Conservation (phyloP, 1,140 invertebrate species). For the Diabrotica undecimpunctata region DNA sequence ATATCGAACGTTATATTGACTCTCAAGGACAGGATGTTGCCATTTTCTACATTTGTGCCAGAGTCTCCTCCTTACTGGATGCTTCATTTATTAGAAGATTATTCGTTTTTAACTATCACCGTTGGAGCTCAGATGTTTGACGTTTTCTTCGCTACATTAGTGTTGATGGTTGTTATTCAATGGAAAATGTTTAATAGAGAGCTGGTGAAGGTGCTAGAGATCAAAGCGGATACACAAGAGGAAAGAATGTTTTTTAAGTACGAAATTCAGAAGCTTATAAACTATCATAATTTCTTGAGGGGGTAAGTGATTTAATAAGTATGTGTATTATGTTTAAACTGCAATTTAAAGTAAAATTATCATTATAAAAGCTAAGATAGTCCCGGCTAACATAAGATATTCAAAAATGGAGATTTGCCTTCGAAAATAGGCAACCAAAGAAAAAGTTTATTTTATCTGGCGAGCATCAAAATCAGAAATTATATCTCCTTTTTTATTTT, state of each 20-base stretch:
- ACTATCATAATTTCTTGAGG: constrained; percentile 7
- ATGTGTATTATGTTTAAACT: too few species aligned
- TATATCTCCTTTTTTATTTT: too few species aligned
- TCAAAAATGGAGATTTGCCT: too few species aligned
- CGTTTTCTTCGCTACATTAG: neutral
- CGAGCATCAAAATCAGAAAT: too few species aligned
- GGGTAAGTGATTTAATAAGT: constrained; percentile 4
- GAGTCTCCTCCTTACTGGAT: neutral
- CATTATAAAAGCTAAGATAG: too few species aligned
- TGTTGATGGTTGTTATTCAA: neutral
- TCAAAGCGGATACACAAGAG: neutral
- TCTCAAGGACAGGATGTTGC: too few species aligned
- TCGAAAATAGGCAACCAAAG: too few species aligned
- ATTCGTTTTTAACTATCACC: neutral
- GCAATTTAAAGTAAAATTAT: too few species aligned
- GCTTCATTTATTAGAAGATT: neutral
- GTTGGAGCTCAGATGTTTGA: neutral
- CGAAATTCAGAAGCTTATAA: neutral
- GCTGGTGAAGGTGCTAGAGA: neutral
- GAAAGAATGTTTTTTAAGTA: neutral
- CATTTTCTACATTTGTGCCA: neutral
- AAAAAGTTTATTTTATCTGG: too few species aligned
- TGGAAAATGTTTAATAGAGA: constrained; percentile 8
- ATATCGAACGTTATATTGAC: too few species aligned
- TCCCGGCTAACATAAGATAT: too few species aligned